A percentile compares a stretch with the other conserved stretches of the same genome.
phyloP scores from a whole-genome alignment of 2,797 vertebrate species.

The Eulemur coronatus region DNA sequence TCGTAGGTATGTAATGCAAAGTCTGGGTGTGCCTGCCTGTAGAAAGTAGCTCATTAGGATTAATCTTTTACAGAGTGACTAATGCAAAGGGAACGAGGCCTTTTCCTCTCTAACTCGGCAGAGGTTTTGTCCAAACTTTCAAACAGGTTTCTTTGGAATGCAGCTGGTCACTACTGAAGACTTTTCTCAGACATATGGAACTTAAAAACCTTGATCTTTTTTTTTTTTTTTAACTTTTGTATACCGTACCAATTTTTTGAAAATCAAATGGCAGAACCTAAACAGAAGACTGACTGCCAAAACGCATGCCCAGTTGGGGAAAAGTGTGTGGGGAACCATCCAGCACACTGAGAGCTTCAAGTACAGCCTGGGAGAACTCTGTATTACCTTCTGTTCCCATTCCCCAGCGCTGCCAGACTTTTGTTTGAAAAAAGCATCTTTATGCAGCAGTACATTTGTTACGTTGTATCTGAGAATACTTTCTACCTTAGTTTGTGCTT shows the following conservation, averaged over 20 bases:
- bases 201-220: conserved; percentile 47
- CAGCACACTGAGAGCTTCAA: conserved; percentile 68
- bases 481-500: conserved; percentile 63
- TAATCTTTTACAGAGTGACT: conserved; percentile 84
- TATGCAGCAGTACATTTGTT: conserved; percentile 73
- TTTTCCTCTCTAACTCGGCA: conserved; percentile 73
- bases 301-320: conserved; percentile 70
- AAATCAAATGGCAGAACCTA: conserved; percentile 71
- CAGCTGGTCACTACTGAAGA: conserved; percentile 69
- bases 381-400: conserved; percentile 78
- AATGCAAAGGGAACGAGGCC: conserved; percentile 80
- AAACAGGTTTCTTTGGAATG: conserved; percentile 76
- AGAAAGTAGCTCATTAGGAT: conserved; percentile 81
- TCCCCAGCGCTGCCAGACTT: conserved; percentile 79
- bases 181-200: conserved; percentile 47
- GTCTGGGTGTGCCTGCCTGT: conserved; percentile 82
- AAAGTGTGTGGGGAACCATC: conserved; percentile 68
- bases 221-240: conserved; percentile 55
- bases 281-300: conserved; percentile 73
- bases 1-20: conserved; percentile 83
- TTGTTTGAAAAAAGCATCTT: conserved; percentile 78
- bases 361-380: conserved; percentile 79
- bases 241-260: conserved; percentile 67
- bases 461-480: conserved; percentile 63
- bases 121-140: conserved; percentile 76